Evolutionary conservation across 2,888 invertebrate species (phyloP).

Genomic region (Dolichomitus sp.): DNA sequence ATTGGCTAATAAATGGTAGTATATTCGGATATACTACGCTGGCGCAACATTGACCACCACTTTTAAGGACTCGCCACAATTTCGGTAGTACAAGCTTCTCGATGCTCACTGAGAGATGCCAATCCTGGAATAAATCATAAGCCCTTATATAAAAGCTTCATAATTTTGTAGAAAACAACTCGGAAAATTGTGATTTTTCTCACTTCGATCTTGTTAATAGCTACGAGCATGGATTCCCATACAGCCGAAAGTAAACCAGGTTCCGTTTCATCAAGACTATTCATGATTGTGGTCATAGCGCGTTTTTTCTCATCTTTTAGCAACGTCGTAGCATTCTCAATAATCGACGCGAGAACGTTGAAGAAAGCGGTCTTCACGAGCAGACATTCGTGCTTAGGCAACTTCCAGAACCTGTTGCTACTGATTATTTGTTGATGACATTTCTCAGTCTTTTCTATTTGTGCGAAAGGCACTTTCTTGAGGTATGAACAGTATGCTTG

Average conservation of each 20-base stretch:
- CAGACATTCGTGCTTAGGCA: constrained; percentile 88
- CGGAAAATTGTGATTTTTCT: constrained; percentile 56
- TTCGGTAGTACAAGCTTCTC: constrained; percentile 92
- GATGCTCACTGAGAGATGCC: constrained; percentile 91
- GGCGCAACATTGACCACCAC: constrained; percentile 93
- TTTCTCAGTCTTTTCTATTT: constrained; percentile 87
- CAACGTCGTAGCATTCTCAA: constrained; percentile 88
- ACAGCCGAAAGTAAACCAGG: constrained; percentile 89
- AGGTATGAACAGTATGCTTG: constrained; percentile 90
- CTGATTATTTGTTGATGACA: constrained; percentile 88
- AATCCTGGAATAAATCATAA: constrained; percentile 87
- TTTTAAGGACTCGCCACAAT: constrained; percentile 89
- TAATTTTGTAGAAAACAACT: constrained; percentile 12
- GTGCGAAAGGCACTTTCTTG: constrained; percentile 87
- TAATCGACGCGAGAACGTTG: constrained; percentile 88
- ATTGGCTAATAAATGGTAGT: constrained; percentile 91
- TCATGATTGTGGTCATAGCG: constrained; percentile 88
- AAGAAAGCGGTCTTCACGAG: constrained; percentile 90
- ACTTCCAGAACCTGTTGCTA: constrained; percentile 91
- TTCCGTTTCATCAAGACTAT: constrained; percentile 91
- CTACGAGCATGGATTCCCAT: constrained; percentile 92
- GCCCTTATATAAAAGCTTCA: neutral
- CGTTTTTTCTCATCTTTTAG: constrained; percentile 88
- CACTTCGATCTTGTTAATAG: constrained; percentile 88
- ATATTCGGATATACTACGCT: constrained; percentile 91